Evolutionary conservation across 2,113 vertebrate species (phyloP), one percentile per base, ranked within the genome.

Genomic region (Dicerorhinus sumatrensis): DNA sequence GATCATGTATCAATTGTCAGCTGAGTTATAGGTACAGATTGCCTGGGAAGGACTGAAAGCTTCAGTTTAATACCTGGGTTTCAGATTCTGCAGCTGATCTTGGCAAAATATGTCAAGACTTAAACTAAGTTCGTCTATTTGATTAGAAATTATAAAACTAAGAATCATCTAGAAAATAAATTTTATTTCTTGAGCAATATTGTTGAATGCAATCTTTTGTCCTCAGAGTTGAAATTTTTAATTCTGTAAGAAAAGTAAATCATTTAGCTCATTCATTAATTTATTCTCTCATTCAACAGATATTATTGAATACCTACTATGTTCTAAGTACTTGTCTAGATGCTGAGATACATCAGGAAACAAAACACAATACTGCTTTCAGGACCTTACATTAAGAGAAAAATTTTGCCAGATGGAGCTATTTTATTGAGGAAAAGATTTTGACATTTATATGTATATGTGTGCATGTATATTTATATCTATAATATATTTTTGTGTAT

Each of bases 161-260:
- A 75, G 16, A 48, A 73, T 80, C 46, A 65, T 42, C 9, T 25
- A 63, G 33, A 93, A 93, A 83, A 67, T 73, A 27, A 39, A 42
- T 51, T 98, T 60, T 73, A 94, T 69, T 92, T 79, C 54, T 93
- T 27, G 10, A 62, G 3, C 13, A 88, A 18, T 46, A 91, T 39
- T 97, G 79, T 6, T 1, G 83, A 89, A 79, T 60, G 20, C 1
- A 94, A 10, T 62, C 8, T 76, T 29, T 77, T 27, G 62, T 42
- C 3, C 0, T 93, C 54, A 79, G 18, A 69, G 36, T 31, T 14
- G 4, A 51, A 42, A 31, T 51, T 93, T 77, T 85, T 58, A 86
- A 54, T 87, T 77, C 27, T 93, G 2, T 39, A 67, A 48, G 46
- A 80, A 70, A 67, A 21, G 6, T 62, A 39, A 81, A 21, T 60